Conservation (phyloP, 1,140 invertebrate genomes). For the Ladona fulva region DNA sequence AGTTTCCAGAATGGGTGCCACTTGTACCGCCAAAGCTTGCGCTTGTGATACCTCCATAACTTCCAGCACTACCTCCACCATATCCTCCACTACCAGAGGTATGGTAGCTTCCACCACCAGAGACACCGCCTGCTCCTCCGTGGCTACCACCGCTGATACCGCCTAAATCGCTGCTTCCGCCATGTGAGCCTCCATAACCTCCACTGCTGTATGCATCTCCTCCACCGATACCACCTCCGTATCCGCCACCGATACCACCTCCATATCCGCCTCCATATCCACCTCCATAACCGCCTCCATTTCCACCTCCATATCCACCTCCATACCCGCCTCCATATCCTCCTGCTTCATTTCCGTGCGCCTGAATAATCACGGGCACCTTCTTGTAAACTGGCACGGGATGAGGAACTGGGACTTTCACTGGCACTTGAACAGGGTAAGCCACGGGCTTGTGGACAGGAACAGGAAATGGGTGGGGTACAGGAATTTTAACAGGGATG, state of each 20-base stretch:
- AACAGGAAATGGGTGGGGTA: conserved; percentile 12
- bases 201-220: not conserved
- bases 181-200: not conserved
- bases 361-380: not conserved
- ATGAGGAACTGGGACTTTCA: conserved; percentile 68
- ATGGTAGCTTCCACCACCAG: too few species aligned
- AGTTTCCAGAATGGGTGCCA: too few species aligned
- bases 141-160: not conserved
- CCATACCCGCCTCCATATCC: not conserved
- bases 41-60: too few species aligned
- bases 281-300: not conserved
- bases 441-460: conserved; percentile 5
- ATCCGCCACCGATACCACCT: not conserved
- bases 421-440: conserved; percentile 68
- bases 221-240: too few species aligned
- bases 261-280: not conserved
- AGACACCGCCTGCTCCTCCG: too few species aligned
- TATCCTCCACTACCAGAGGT: too few species aligned
- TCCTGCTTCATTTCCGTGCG: not conserved
- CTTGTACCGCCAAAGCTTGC: too few species aligned
- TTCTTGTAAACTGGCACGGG: conserved; percentile 53
- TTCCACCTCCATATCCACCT: not conserved
- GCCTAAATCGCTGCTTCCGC: not conserved
- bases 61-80: too few species aligned
- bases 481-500: not conserved